Evolutionary conservation across 2,888 invertebrate species (phyloP), one percentile per base, ranked within the genome.

Genomic region (Eilema depressum): DNA sequence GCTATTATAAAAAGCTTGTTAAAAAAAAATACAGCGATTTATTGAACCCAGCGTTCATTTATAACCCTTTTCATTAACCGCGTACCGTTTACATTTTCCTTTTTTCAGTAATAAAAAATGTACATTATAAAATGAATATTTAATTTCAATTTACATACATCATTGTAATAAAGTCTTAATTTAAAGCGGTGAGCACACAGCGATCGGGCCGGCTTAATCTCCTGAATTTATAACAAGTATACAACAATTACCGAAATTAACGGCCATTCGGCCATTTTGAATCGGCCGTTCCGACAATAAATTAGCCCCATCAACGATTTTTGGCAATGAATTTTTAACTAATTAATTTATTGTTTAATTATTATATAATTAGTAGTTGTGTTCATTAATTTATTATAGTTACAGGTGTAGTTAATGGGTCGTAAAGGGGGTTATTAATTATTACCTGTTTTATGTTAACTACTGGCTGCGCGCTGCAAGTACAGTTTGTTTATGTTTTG

Each of bases 301-400:
- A 91, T 89, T 75, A 83, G 87, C 87, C 85, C 84, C 84, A 86
- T 83, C 83, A 78, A 64, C 74, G 75, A 70, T 82, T 84, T 84
- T 85, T 87, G 83, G 86, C 86, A 89, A 93, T 92, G 89, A 92
- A 90, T 92, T 89, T 93, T 93, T 91, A 92, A 93, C 90, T 89
- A 92, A 93, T 93, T 91, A 92, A 94, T 94, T 92, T 93, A 94
- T 92, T 83, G 85, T 87, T 88, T 90, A 87, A 93, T 93, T 93
- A 91, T 90, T 89, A 88, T 81, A 83, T 90, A 91, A 93, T 93
- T 91, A 91, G 87, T 90, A 88, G 88, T 90, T 69, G 74, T 70
- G 69, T 72, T 77, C 74, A 82, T 83, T 79, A 76, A 78, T 81
- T 82, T 76, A 82, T 66, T 76, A 75, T 73, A 69, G 67, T 75